Evolutionary conservation across 2,888 invertebrate genomes (phyloP), one percentile per base, ranked within the genome.

Genomic region (Tolmerus cingulatus): DNA sequence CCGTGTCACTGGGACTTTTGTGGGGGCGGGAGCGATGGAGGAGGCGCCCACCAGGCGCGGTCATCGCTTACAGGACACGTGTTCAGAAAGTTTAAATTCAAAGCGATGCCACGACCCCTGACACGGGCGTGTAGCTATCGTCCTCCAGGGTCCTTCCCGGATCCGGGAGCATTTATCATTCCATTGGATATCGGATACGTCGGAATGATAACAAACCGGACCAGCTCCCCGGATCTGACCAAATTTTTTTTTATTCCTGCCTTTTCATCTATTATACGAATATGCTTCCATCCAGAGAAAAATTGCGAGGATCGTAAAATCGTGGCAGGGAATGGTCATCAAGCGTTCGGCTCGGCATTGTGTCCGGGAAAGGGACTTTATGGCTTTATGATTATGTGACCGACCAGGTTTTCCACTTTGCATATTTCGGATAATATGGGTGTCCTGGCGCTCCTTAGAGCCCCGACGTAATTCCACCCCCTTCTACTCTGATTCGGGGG

Each of bases 61-160:
- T 87, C 87, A 87, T 88, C 87, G 81, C 37, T 87, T 81, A 81
- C 74, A 79, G 87, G 88, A 87, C 88, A 88, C 88, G 88, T 88
- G 88, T 77, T 87, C 87, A 76, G 88, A 88, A 88, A 88, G 81
- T 87, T 88, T 86, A 87, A 88, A 88, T 85, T 87, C 84, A 86
- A 84, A 66, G 66, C 51, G 84, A 74, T 57, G 19, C 84, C 74
- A 74, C 66, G 84, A 84, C 66, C 84, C 81, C 46, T 51, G 84
- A 66, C 84, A 23, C 84, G 16, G 40, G 40, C 23, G 84, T 40
- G 27, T 37, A n/a, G 16, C 66, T 66, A 66, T 55, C 27, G 12
- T 82, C 37, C 82, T 37, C 51, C 30, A 14, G 82, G 57, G 82
- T 34, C 51, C 5, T n/a, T 77, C 40, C 40, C 55, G 30, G 51